A percentile compares a stretch with the other conserved stretches of the same genome.
Evolutionary conservation across 2,888 invertebrate species (phyloP).

Genomic region (Philhelius pedissequus): DNA sequence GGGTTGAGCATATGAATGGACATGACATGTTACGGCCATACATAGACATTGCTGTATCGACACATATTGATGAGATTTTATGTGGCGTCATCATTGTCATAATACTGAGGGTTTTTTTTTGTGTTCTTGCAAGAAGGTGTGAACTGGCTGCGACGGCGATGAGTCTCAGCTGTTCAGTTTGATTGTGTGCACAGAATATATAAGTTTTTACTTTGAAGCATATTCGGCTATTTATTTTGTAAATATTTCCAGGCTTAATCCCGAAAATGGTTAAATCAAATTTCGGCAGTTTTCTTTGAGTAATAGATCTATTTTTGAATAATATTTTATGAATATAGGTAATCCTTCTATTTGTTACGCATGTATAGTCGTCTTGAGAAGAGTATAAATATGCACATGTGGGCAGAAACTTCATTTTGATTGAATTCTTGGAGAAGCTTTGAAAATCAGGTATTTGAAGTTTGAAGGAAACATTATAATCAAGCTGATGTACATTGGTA

Average conservation of each 20-base stretch:
- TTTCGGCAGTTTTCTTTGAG: neutral
- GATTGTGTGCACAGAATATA: constrained; percentile 39
- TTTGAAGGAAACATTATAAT: too few species aligned
- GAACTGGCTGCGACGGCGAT: too few species aligned
- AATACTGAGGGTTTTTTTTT: constrained; percentile 53
- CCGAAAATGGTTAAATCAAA: neutral
- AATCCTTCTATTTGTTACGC: neutral
- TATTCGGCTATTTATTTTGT: constrained; percentile 11
- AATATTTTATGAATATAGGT: neutral
- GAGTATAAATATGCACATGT: neutral
- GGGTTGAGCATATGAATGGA: constrained; percentile 48
- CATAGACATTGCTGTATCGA: constrained; percentile 38
- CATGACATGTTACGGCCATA: neutral
- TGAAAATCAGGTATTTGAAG: too few species aligned
- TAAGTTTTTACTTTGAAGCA: constrained; percentile 32
- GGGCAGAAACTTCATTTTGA: neutral
- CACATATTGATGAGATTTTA: constrained; percentile 54
- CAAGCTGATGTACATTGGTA: too few species aligned
- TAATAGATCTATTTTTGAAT: neutral
- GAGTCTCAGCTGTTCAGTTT: constrained; percentile 43
- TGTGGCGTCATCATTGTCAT: constrained; percentile 63
- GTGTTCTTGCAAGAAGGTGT: constrained; percentile 41
- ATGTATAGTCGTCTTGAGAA: neutral
- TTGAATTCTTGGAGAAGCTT: neutral
- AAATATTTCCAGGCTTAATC: neutral